Base-by-base conservation (phyloP, 2,797 vertebrate species). In the Erithacus rubecula region DNA sequence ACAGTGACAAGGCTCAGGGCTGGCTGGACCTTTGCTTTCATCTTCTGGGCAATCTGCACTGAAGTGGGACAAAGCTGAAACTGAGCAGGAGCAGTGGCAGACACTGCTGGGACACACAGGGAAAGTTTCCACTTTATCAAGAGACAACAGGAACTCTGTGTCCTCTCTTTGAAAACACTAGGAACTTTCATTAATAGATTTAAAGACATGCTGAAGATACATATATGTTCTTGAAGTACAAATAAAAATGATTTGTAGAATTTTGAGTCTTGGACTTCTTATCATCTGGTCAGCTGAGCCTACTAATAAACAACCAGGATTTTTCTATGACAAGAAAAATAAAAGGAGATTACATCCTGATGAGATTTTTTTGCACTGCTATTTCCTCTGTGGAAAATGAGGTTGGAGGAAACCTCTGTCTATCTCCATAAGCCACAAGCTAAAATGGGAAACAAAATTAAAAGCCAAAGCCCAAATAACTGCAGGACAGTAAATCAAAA, bases 371-470 rank as follows among this genome's bases (percentile, higher is more conserved):
- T 83, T 77, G 52, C 75, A 67, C 77, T 81, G 80, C 80, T 86
- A 87, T 74, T 92, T 96, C 82, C 89, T 91, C 41, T 77, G 78
- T 63, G 93, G 89, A 94, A 95, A 95, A 82, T 68, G 79, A 92
- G 65, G 79, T 83, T 89, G 82, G 64, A 94, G 49, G 52, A 93
- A 92, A 87, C 67, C 63, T 95, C 76, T 55, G 67, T 12, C 60
- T 86, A 89, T 89, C 59, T 84, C 75, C 60, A 58, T 52, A 60
- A 89, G 26, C 70, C 78, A 89, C 0, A 2, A 84, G 52, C 60
- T 92, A 83, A 94, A 95, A 77, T 4, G 11, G 52, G 88, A 80
- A 91, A 92, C 71, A 84, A 90, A 90, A 77, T 76, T 15, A 85
- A 79, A 94, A 92, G 89, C 56, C 79, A 65, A 87, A 87, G 41